Evolutionary conservation across 2,888 invertebrate species (phyloP).

Genomic region (Mythimna pallens): DNA sequence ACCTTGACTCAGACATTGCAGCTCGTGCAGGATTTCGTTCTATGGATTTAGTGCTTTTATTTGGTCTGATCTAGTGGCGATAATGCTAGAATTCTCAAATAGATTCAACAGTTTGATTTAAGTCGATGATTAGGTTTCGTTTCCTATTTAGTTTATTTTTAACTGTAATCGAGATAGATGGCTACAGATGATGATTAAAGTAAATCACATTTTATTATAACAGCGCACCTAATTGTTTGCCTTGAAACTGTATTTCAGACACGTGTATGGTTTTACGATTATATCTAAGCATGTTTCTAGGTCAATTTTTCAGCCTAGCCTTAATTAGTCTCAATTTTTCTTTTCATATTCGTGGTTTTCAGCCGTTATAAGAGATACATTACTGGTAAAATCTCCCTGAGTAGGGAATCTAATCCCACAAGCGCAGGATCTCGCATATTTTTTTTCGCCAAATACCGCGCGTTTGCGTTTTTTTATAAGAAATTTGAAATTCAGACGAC

Average conservation of each 20-base stretch:
- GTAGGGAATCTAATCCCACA: no score
- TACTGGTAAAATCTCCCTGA: constrained; percentile 21
- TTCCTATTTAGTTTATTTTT: constrained; percentile 6
- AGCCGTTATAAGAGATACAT: background rate
- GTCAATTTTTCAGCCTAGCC: constrained; percentile 22
- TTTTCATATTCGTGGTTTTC: constrained; percentile 3
- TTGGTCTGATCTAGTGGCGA: background rate
- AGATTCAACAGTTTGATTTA: constrained; percentile 6
- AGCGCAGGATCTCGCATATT: no score
- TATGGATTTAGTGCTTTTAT: background rate
- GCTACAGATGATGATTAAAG: background rate
- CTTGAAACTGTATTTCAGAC: constrained; percentile 31
- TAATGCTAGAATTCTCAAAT: background rate
- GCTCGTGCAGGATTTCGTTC: constrained; percentile 9
- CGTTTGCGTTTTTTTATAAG: no score
- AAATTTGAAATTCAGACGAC: no score
- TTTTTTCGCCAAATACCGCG: no score
- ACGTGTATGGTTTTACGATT: constrained; percentile 26
- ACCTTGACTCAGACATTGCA: constrained; percentile 3
- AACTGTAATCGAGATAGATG: constrained; percentile 2
- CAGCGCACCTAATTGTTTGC: constrained; percentile 20
- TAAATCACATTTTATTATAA: background rate
- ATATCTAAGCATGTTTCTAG: constrained; percentile 15
- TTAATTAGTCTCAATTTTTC: constrained; percentile 8
- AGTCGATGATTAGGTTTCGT: background rate